These are phyloP conservation scores for Dynastes hyllus DNA, from an alignment of 2,888 invertebrate species.

Conservation along the genomic window DNA sequence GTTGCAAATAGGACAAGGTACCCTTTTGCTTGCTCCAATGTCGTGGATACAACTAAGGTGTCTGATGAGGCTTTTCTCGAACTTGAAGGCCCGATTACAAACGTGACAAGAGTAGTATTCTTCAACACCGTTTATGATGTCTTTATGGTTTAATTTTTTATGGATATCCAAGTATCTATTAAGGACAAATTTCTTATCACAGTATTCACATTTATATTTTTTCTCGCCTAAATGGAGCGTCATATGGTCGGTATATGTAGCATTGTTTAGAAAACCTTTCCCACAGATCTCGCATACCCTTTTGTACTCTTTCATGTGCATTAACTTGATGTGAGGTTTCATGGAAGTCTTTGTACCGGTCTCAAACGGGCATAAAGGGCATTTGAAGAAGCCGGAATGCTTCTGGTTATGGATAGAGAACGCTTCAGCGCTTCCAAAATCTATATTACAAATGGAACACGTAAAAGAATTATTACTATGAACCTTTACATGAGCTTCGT, in stretches of 20 bases:
- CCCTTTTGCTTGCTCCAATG: conserved; percentile 62
- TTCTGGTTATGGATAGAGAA: conserved; percentile 66
- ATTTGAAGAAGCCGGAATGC: conserved; percentile 66
- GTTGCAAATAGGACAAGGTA: conserved; percentile 62
- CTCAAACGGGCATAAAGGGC: conserved; percentile 66
- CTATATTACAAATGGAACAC: conserved; percentile 66
- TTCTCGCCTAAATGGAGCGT: conserved; percentile 64
- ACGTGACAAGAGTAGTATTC: conserved; percentile 62
- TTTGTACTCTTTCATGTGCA: conserved; percentile 58
- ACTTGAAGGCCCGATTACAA: conserved; percentile 63
- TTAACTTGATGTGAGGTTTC: conserved; percentile 57
- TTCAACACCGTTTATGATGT: conserved; percentile 63
- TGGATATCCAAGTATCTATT: conserved; percentile 63
- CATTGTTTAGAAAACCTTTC: conserved; percentile 61
- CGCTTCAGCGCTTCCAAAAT: conserved; percentile 67
- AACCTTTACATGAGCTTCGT: conserved; percentile 67
- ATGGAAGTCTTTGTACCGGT: conserved; percentile 56
- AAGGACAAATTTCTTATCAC: conserved; percentile 64
- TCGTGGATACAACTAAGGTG: conserved; percentile 65
- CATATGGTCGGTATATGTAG: conserved; percentile 62
- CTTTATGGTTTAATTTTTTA: conserved; percentile 64
- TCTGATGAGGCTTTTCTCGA: conserved; percentile 64
- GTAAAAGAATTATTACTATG: conserved; percentile 67
- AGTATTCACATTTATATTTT: conserved; percentile 64
- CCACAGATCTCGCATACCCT: conserved; percentile 63